phyloP scores from a whole-genome alignment of 2,888 invertebrate species.

The Tenthredo distinguenda region DNA sequence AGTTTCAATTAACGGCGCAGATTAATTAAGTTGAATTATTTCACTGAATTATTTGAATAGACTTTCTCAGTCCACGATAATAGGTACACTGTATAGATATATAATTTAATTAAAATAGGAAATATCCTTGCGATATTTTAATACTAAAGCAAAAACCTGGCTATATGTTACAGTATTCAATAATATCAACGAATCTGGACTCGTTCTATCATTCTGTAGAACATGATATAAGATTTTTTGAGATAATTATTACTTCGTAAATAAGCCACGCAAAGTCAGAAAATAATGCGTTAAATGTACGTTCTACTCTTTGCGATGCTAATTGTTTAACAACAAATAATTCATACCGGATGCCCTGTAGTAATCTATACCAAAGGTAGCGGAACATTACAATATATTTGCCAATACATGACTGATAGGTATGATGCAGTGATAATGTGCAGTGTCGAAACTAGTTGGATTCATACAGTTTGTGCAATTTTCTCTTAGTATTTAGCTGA shows the following conservation, averaged over 20 bases:
- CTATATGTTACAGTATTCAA: constrained; percentile 3
- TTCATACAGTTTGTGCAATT: constrained; percentile 8
- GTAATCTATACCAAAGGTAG: constrained; percentile 36
- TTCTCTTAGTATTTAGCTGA: neutral
- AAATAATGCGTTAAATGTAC: constrained; percentile 25
- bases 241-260: neutral
- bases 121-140: constrained; percentile 2
- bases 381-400: constrained; percentile 19
- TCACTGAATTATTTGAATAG: neutral
- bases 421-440: constrained; percentile 8
- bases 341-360: neutral
- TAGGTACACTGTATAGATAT: constrained; percentile 37
- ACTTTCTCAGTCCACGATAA: constrained; percentile 24
- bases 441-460: constrained; percentile 12
- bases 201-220: constrained; percentile 19
- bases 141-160: neutral
- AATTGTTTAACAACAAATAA: constrained; percentile 7
- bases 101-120: constrained; percentile 26
- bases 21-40: neutral
- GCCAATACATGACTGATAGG: constrained; percentile 45
- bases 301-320: neutral
- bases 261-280: neutral
- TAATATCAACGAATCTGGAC: constrained; percentile 16
- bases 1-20: constrained; percentile 16
- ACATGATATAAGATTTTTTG: constrained; percentile 1